Base-by-base conservation (phyloP, 2,797 vertebrate species). In the Pteronotus mesoamericanus region DNA sequence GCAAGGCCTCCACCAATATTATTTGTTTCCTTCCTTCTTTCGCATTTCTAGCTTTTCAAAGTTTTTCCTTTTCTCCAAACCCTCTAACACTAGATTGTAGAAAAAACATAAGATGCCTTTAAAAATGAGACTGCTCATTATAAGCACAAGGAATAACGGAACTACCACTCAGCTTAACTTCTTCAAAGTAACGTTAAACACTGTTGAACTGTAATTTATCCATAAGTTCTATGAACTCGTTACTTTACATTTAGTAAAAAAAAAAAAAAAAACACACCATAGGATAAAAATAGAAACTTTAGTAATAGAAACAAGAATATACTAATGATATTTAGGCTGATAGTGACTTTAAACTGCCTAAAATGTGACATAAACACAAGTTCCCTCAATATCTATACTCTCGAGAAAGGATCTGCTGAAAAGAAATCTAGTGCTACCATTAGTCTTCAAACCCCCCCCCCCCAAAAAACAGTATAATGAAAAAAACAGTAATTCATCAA, bases 31-130 rank as follows among this genome's bases (percentile, higher is more conserved):
- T 24, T 89, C 61, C 22, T 71, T 86, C 10, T 91, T 94, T 46
- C 69, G 46, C 16, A 74, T 82, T 75, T 80, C 64, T 80, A 79
- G 59, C 57, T 94, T 94, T 92, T 68, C 55, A 86, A 90, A 89
- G 46, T 26, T 61, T 66, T 92, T 10, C 48, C 37, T 86, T 59
- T 74, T 89, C 32, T 32, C 29, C n/a, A 59, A 91, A 39, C 26
- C 44, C 19, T 80, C 48, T 77, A 91, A 75, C 3, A 91, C 32
- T 57, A 82, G 55, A 85, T 3, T 84, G 37, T 82, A 22, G 24
- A 39, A 44, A 53, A 94, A 79, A 8, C 64, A 42, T 69, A 87
- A 90, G 22, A 7, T 91, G 37, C 59, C 66, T 51, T 93, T 82
- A 74, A 83, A 77, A 79, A 29, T 22, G 78, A 59, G 68, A 79